phyloP scores from a whole-genome alignment of 2,888 invertebrate species.

The Limulus polyphemus region DNA sequence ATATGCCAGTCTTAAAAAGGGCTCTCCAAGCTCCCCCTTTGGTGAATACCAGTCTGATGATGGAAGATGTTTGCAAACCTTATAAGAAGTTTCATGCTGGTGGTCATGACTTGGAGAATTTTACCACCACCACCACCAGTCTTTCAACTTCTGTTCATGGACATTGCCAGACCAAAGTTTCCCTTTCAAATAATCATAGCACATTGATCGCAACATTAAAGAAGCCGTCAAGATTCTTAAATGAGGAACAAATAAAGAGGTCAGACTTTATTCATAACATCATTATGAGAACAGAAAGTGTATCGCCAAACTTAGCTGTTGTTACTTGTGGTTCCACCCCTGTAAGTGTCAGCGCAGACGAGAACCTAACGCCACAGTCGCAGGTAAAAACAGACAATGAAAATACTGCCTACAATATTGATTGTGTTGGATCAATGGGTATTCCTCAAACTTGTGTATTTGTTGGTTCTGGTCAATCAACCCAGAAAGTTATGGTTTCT shows the following conservation, averaged over 20 bases:
- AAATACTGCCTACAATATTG: no score
- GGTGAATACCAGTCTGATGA: constrained; percentile 68
- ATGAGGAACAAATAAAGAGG: constrained; percentile 79
- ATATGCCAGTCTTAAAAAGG: constrained; percentile 86
- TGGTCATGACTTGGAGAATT: constrained; percentile 21
- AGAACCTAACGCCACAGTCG: no score
- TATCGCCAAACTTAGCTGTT: constrained; percentile 1
- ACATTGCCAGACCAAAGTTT: constrained; percentile 1
- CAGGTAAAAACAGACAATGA: no score
- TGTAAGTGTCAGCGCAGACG: no score
- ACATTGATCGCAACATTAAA: constrained; percentile 77
- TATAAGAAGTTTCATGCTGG: constrained; percentile 75
- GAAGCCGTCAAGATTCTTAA: constrained; percentile 79
- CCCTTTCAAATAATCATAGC: constrained; percentile 39
- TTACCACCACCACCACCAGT: constrained; percentile 11
- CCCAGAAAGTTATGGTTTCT: background rate
- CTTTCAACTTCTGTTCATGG: constrained; percentile 3
- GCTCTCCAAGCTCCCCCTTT: constrained; percentile 83
- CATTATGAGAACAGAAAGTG: constrained; percentile 54
- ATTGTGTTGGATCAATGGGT: no score
- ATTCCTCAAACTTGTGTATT: no score
- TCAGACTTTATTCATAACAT: constrained; percentile 85
- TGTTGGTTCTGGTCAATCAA: background rate
- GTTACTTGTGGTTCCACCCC: no score
- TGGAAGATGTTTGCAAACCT: constrained; percentile 91